These are phyloP conservation scores for Chymomyza fuscimana DNA, from an alignment of 2,888 invertebrate species.

Conservation along the genomic window DNA sequence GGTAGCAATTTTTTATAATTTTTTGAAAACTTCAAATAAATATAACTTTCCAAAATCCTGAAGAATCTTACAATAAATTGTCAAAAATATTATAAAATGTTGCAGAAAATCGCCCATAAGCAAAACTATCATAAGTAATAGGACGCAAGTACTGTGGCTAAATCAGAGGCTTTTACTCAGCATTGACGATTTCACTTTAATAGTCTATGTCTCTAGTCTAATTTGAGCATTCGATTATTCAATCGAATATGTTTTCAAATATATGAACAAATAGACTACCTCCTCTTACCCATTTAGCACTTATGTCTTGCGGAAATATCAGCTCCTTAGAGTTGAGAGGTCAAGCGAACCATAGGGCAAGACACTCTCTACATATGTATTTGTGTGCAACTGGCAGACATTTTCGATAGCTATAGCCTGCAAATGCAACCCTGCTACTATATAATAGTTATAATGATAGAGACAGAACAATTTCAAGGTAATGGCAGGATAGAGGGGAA, in stretches of 20 bases:
- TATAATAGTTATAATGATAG: constrained; percentile 1
- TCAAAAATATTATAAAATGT: too few species aligned
- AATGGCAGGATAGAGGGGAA: neutral
- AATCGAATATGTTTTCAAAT: neutral
- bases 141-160: too few species aligned
- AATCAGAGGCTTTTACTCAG: too few species aligned
- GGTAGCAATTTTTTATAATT: too few species aligned
- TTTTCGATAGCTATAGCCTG: neutral
- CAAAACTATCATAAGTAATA: too few species aligned
- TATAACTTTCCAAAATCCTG: too few species aligned
- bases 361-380: neutral
- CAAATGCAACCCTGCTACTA: constrained; percentile 31
- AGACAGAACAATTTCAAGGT: neutral
- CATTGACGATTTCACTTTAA: too few species aligned
- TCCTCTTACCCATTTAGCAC: neutral
- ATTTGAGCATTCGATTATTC: neutral
- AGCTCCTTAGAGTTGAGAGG: neutral
- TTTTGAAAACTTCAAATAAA: too few species aligned
- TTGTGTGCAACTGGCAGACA: neutral
- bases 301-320: neutral
- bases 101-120: too few species aligned
- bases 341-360: constrained; percentile 4
- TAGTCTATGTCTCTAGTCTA: too few species aligned
- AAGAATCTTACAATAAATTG: too few species aligned
- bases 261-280: neutral